Evolutionary conservation across 2,797 vertebrate genomes (phyloP), one percentile per base, ranked within the genome.

Genomic region (Oreochromis mossambicus): DNA sequence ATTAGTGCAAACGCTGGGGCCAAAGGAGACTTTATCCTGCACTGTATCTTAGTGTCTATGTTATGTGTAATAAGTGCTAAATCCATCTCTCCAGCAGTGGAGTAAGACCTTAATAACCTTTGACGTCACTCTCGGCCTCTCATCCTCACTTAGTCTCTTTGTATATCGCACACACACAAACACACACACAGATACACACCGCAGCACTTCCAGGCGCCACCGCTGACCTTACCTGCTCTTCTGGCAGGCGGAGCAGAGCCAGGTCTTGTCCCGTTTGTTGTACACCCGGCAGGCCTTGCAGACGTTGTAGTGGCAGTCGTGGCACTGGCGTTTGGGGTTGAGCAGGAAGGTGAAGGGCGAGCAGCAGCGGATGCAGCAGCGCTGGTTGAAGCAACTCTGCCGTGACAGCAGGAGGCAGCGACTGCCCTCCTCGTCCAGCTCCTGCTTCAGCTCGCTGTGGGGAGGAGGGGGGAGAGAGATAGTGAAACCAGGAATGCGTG

Each of bases 301-400:
- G 90, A 99, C 94, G 61, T 98, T 98, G 95, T 97, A 98, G 81
- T 90, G 94, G 92, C 98, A 99, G 89, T 97, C 97, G 5, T 85
- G 89, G 46, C 98, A 99, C 81, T 89, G 95, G 4, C 97, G 95
- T 88, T 96, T 97, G 90, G 97, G 97, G 94, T 98, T 98, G 94
- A 99, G 96, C 15, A 99, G 96, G 90, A 98, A 98, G 7, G 97
- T 97, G 96, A 99, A 99, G 29, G 98, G 97, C 0, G 96, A 93
- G 79, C 98, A 99, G 93, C 98, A 99, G 90, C 97, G 97, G 94
- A 99, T 99, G 86, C 98, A 99, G 95, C 98, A 99, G 90, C 96
- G 97, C 88, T 97, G 97, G 41, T 98, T 98, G 88, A 99, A 99
- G 93, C 96, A 97, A 83, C 94, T 95, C 94, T 98, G 98, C 85